phyloP scores from a whole-genome alignment of 2,797 vertebrate species.

The Carduelis carduelis region DNA sequence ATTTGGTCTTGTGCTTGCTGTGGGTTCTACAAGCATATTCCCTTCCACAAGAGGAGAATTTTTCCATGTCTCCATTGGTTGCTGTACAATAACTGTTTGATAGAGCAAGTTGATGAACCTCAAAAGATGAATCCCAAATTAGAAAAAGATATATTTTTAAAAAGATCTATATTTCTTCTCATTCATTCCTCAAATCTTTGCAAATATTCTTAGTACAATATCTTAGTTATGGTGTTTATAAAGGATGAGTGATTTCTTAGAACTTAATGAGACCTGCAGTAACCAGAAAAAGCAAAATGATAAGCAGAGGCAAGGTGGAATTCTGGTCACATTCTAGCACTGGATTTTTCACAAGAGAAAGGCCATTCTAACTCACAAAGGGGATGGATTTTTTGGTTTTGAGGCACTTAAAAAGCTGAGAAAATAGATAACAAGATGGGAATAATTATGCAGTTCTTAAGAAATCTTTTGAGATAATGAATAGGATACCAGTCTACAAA shows the following conservation, averaged over 20 bases:
- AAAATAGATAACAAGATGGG: background rate
- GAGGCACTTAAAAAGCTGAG: background rate
- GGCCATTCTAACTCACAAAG: background rate
- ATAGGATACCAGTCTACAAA: background rate
- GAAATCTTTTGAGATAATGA: conserved; percentile 2
- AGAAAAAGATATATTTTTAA: background rate
- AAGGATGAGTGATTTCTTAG: background rate
- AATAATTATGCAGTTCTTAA: conserved; percentile 9
- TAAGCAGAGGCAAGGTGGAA: background rate
- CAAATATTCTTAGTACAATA: background rate
- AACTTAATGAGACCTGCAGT: background rate
- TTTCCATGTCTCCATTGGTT: background rate
- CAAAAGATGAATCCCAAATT: background rate
- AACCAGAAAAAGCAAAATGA: background rate
- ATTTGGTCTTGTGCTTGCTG: background rate
- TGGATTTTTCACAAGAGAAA: background rate
- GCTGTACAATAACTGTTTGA: background rate
- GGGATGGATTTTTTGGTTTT: background rate
- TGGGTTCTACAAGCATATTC: background rate
- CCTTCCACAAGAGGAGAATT: background rate
- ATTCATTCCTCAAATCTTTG: background rate
- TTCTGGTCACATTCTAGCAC: background rate
- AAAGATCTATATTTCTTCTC: background rate
- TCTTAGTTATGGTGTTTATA: background rate
- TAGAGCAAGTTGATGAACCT: background rate